Conservation (phyloP, 2,113 vertebrate species). For the Melanotaenia duboulayi region DNA sequence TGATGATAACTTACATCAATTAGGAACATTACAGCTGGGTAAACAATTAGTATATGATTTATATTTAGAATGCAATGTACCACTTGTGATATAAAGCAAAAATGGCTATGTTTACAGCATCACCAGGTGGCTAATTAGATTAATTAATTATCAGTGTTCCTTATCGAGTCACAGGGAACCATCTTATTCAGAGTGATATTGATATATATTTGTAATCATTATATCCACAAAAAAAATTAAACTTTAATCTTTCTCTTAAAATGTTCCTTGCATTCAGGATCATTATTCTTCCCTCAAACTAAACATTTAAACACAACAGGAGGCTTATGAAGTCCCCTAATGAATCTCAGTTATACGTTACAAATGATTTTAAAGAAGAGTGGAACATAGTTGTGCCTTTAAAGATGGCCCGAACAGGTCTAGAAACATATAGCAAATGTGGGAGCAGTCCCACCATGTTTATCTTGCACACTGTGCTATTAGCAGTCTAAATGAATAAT, state of each 20-base stretch:
- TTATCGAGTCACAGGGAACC: slow-evolving; percentile 5
- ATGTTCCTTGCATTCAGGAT: background rate
- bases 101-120: too few species aligned
- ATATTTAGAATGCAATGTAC: background rate
- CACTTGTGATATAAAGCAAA: too few species aligned
- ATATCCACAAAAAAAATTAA: background rate
- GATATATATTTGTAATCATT: slow-evolving; percentile 21
- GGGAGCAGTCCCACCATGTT: slow-evolving; percentile 25
- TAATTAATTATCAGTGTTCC: slow-evolving; percentile 33
- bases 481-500: slow-evolving; percentile 10
- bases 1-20: background rate
- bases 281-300: background rate
- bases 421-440: slow-evolving; percentile 32
- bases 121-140: slow-evolving; percentile 52
- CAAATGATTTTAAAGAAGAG: slow-evolving; percentile 24
- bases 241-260: background rate
- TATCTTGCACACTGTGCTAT: background rate
- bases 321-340: background rate
- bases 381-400: slow-evolving; percentile 6
- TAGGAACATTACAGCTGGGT: background rate
- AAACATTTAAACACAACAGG: background rate
- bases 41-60: background rate
- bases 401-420: slow-evolving; percentile 21
- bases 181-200: slow-evolving; percentile 18
- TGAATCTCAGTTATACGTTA: slow-evolving; percentile 6